Percentiles rank a stretch among this genome's conserved stretches.
phyloP scores from a whole-genome alignment of 2,113 vertebrate species.

The Albula glossodonta region DNA sequence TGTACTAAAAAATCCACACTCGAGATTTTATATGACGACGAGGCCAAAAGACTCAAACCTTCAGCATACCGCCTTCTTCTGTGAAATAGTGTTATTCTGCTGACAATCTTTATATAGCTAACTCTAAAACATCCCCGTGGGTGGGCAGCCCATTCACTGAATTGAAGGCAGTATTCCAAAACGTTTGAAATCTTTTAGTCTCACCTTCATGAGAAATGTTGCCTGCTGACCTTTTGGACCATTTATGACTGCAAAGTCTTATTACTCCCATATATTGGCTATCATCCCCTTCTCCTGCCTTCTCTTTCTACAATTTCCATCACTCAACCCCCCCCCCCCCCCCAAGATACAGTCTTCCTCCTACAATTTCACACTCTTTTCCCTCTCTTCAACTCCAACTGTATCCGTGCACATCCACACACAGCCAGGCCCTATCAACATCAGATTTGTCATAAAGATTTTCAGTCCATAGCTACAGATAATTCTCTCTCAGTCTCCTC shows the following conservation, averaged over 20 bases:
- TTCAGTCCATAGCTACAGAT: not conserved
- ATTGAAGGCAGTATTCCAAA: not conserved
- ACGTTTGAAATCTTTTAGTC: not conserved
- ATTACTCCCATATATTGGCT: not conserved
- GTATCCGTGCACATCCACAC: not conserved
- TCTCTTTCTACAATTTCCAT: not conserved
- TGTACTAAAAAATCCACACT: not conserved
- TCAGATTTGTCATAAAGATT: not conserved
- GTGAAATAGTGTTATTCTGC: not conserved
- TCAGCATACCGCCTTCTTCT: not conserved
- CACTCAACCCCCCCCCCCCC: not conserved
- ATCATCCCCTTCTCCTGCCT: not conserved
- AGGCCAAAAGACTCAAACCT: not conserved
- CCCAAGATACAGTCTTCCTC: not conserved
- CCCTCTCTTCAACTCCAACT: not conserved
- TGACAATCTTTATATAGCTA: not conserved
- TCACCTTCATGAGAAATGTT: not conserved
- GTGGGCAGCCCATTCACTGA: not conserved
- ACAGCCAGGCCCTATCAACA: not conserved
- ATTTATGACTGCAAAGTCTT: not conserved
- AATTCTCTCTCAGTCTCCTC: not conserved
- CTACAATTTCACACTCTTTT: not conserved
- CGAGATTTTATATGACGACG: not conserved
- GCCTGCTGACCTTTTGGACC: not conserved
- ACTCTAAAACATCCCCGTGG: not conserved